Evolutionary conservation across 2,888 invertebrate species (phyloP), one percentile per base, ranked within the genome.

Genomic region (Pilophorus perplexus): DNA sequence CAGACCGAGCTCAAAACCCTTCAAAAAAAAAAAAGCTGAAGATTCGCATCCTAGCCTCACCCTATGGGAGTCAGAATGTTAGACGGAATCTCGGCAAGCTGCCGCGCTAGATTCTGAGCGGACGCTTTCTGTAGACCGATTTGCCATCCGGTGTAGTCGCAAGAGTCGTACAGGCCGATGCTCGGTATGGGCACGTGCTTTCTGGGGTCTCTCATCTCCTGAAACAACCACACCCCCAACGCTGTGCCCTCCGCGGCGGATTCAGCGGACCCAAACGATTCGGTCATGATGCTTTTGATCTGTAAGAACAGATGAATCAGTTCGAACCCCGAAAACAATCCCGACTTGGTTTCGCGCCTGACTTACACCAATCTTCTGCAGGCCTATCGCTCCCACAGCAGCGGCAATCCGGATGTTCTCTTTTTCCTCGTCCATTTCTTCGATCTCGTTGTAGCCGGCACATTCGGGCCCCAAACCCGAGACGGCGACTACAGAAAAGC

Each of bases 181-280:
- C 79, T 78, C 55, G 81, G 78, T 44, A 78, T 73, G 54, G 64
- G 69, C 25, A 67, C 67, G 48, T 68, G 70, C 8, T 68, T 10
- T 18, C 28, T 44, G 33, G 57, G 16, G n/a, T 33, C 50, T 38
- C 18, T 50, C 73, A 86, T 82, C 72, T 89, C 86, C 75, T 86
- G 85, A 75, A 87, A 91, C 2, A 81, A 76, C 85, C 86, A 89
- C 8, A 85, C 77, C 0, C 83, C 84, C 16, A 92, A 79, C 2
- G 81, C 79, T 0, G 87, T 85, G 1, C 90, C 91, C 77, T 91
- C 91, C 0, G 90, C 90, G 1, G 90, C 85, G 1, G 89, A 88
- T 75, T 89, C 87, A 0, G 89, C 85, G 74, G 86, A 83, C 10
- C 87, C 88, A 74, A 90, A 88, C n/a, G 86, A 85, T 74, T 92